Evolutionary conservation across 2,888 invertebrate genomes (phyloP).

Genomic region (Parnassius smintheus): DNA sequence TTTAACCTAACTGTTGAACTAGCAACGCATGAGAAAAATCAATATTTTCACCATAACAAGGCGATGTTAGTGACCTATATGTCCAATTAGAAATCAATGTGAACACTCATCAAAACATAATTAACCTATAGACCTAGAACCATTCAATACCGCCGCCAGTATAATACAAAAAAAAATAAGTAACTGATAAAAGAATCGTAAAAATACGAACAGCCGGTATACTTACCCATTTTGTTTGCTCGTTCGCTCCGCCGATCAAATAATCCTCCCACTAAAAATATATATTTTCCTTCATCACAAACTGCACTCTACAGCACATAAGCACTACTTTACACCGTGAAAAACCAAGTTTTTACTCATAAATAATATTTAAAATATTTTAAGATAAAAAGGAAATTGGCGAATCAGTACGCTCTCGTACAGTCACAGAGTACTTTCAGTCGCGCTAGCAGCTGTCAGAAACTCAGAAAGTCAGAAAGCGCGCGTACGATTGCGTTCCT

Average conservation of each 20-base stretch:
- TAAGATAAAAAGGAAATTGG: conserved; percentile 27
- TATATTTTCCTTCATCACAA: conserved; percentile 56
- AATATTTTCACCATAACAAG: conserved; percentile 61
- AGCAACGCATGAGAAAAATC: conserved; percentile 68
- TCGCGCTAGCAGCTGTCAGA: conserved; percentile 26
- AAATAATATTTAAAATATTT: conserved; percentile 34
- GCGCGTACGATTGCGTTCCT: conserved; percentile 53
- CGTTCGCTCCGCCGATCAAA: conserved; percentile 38
- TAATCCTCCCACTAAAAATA: conserved; percentile 41
- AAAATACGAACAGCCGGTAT: conserved; percentile 50
- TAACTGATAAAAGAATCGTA: conserved; percentile 24
- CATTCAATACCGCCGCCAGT: not conserved
- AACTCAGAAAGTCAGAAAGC: conserved; percentile 49
- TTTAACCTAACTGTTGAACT: conserved; percentile 30
- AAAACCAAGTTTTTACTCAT: conserved; percentile 36
- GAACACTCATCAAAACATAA: not conserved
- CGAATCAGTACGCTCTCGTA: conserved; percentile 12
- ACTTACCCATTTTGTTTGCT: conserved; percentile 71
- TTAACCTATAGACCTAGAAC: not conserved
- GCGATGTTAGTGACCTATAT: conserved; percentile 30
- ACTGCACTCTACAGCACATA: conserved; percentile 47
- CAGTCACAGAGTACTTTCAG: not conserved
- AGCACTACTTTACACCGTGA: conserved; percentile 38
- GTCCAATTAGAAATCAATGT: conserved; percentile 39
- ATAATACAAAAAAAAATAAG: not conserved